Evolutionary conservation across 2,888 invertebrate species (phyloP), one percentile per base, ranked within the genome.

Genomic region (Aphodius sticticus): DNA sequence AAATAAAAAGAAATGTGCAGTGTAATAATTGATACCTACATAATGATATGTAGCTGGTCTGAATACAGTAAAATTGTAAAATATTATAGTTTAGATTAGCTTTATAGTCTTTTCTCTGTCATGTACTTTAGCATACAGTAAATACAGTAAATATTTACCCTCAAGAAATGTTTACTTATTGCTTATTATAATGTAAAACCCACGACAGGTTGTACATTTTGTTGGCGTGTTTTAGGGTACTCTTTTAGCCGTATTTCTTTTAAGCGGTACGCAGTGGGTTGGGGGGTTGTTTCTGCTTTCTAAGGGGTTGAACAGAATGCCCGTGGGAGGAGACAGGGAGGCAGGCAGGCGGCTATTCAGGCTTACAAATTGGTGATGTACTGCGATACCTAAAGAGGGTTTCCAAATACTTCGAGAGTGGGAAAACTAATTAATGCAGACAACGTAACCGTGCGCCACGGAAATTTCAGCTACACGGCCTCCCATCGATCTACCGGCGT

Each of bases 331-430:
- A 7, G 53, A 9, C 12, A 26, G 26, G 53, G 53, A 53, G 53
- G 53, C 53, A 53, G 53, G 6, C 12, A 2, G 53, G 53, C 53
- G 53, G 53, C 2, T 53, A 53, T 53, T 53, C 53, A 53, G 53
- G 53, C 53, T 53, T 53, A 53, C 53, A 53, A 53, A 53, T 53
- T 53, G 53, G 53, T 53, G 53, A 53, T 53, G 53, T 53, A 53
- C 53, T 53, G 53, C 53, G 53, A 53, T 53, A 53, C 53, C 53
- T 53, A 53, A 53, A 53, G 53, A 53, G 53, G 53, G 53, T 53
- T 53, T 53, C 53, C 53, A 53, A 53, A 53, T 53, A 53, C 53
- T 53, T 53, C 53, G 53, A 53, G 53, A 53, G 53, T 53, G 12
- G 53, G 53, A 12, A 53, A 53, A 7, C 53, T 53, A 53, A 53